A percentile compares a stretch with the other conserved stretches of the same genome.
These are phyloP conservation scores for Cinclus cinclus DNA, from an alignment of 2,113 vertebrate genomes.

Conservation along the genomic window DNA sequence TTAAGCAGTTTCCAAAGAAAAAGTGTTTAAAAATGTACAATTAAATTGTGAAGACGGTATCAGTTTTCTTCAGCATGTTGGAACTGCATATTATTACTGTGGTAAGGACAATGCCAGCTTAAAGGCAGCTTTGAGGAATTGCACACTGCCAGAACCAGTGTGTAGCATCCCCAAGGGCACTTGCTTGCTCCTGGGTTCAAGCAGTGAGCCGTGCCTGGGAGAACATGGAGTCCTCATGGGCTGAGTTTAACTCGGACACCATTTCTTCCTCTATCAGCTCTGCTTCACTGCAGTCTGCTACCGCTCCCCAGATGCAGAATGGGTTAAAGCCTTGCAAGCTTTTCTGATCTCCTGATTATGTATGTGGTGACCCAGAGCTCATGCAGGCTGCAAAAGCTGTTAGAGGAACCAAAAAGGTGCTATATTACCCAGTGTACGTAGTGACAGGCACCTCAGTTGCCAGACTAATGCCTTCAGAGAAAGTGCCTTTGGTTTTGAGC, in stretches of 20 bases:
- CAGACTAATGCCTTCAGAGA: not conserved
- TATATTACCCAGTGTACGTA: rapidly evolving
- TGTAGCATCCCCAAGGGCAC: not conserved
- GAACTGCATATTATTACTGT: not conserved
- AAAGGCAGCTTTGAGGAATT: not conserved
- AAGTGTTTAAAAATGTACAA: not conserved
- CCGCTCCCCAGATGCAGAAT: not conserved
- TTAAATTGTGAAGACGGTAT: not conserved
- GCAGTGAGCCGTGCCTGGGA: not conserved
- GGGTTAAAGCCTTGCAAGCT: not conserved
- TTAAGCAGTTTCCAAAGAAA: not conserved
- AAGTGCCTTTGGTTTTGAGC: not conserved
- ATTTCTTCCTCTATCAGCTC: not conserved
- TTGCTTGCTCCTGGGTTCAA: not conserved
- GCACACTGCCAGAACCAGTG: not conserved
- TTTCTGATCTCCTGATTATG: not conserved
- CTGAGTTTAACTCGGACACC: not conserved
- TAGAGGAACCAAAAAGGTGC: not conserved
- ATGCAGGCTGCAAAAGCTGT: not conserved
- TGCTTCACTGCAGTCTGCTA: not conserved
- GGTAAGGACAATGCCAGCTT: not conserved
- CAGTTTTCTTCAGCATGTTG: not conserved
- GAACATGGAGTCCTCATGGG: not conserved
- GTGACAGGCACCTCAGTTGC: not conserved
- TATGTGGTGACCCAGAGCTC: not conserved